Percentiles rank a stretch among this genome's conserved stretches.
These are phyloP conservation scores for Drosophila gunungcola DNA, from an alignment of 1,140 invertebrate species.

Conservation along the genomic window DNA sequence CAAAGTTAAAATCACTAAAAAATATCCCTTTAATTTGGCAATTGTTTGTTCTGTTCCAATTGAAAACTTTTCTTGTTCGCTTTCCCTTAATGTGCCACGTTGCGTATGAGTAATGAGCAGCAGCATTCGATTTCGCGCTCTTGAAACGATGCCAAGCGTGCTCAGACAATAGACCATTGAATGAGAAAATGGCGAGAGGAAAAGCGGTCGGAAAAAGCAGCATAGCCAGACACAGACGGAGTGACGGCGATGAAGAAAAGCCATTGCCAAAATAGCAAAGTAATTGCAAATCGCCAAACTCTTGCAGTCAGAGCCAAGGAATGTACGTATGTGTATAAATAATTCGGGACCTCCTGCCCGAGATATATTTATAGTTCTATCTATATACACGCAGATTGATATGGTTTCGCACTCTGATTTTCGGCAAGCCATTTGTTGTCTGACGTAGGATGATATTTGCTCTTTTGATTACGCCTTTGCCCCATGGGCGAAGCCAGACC, in stretches of 20 bases:
- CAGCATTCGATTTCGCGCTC: conserved; percentile 40
- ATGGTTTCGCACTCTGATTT: conserved; percentile 21
- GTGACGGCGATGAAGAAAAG: conserved; percentile 17
- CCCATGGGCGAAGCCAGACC: background rate
- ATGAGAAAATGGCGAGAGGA: conserved; percentile 5
- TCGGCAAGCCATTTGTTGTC: conserved; percentile 3
- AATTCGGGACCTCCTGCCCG: conserved; percentile 32
- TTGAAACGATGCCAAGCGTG: conserved; percentile 49
- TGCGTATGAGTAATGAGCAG: conserved; percentile 76
- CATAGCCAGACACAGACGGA: conserved; percentile 34
- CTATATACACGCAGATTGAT: conserved; percentile 5
- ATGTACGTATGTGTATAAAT: conserved; percentile 34
- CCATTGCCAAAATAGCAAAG: conserved; percentile 75
- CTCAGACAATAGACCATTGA: conserved; percentile 42
- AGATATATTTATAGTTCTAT: conserved; percentile 19
- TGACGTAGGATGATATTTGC: conserved; percentile 32
- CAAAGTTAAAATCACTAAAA: background rate
- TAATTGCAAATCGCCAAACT: conserved; percentile 75
- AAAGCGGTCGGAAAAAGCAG: background rate
- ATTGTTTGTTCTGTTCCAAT: conserved; percentile 9
- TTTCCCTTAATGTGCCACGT: conserved; percentile 39
- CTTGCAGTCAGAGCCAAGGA: conserved; percentile 46
- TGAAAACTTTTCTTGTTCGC: conserved; percentile 15
- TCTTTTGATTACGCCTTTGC: conserved; percentile 28
- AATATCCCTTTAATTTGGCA: background rate